Base-by-base conservation (phyloP, 2,113 vertebrate species). In the Herpailurus yagouaroundi region DNA sequence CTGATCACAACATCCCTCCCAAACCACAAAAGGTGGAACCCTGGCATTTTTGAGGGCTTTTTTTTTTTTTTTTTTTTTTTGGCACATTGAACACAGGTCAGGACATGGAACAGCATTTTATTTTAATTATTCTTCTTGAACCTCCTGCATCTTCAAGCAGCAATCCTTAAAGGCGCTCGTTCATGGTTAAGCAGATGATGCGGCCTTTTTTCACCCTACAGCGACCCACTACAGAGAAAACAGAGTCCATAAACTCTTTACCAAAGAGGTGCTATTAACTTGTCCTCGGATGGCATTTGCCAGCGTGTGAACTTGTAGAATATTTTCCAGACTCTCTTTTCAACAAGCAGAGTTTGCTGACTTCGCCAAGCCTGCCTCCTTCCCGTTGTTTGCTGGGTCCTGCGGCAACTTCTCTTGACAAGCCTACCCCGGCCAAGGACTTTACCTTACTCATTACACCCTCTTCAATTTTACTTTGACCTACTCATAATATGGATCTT, bases 51-150 rank as follows among this genome's bases (percentile, higher is more conserved):
- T 79, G 77, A 33, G 52, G 73, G 68, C 87, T 92, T 41, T 60
- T 55, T 55, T 45, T 60, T 55, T 55, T 55, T 45, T 60, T 55
- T 55, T 57, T 60, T 79, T 71, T 93, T 96, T n/a, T 69, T 92
- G 94, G 91, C 94, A 93, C 55, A n/a, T 1, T 12, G 63, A 94
- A 82, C 38, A 45, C 57, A 89, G 96, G 66, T 81, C 85, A 88
- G 87, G 92, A 89, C 92, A 41, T 7, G 36, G 63, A 74, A 29
- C 3, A 4, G 25, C 21, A 38, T 96, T 97, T 97, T 89, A 84
- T 97, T 94, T 96, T 84, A 69, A 97, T 89, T 87, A 81, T 94
- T 95, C 82, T 94, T 93, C 76, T 66, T 66, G 90, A 79, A 38
- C 19, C 60, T 92, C 90, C 84, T 89, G 71, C 29, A 55, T 81